Evolutionary conservation across 2,888 invertebrate genomes (phyloP), one percentile per base, ranked within the genome.

Genomic region (Chrysina gloriosa): DNA sequence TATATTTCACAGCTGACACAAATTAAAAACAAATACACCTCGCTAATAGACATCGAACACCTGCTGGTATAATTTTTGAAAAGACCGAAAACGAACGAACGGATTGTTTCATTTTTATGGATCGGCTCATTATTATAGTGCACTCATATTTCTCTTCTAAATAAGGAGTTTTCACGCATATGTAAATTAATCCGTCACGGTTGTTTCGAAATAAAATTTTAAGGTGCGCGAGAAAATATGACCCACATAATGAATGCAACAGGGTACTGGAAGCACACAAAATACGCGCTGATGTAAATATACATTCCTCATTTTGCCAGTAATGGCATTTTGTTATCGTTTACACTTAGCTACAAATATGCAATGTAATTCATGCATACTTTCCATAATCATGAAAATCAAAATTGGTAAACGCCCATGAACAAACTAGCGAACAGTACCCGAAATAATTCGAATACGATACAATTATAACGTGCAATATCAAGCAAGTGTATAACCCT

Each of bases 121-220:
- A 45, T 16, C 45, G 19, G 5, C 16, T 45, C 21, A 19, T 19
- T 6, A 16, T 19, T 45, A 21, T 45, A 21, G 7, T 19, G 50
- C 16, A 19, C 29, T 52, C 50, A 52, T 52, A 52, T 31, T 19
- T 31, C 52, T 52, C 11, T 31, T 52, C 52, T 52, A 52, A 52
- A 52, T 52, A 52, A 9, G 52, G 52, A 31, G 19, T 31, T 52
- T 52, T 19, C 31, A 52, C 31, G 31, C 14, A 16, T n/a, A 52
- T 52, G 52, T 31, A 52, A 52, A 52, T 52, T 52, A 31, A 31
- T 52, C 19, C 14, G 52, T 31, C 31, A 19, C 31, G 34, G 52
- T 61, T 42, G 58, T 61, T 61, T 61, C 58, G 42, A 27, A 42
- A 61, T 61, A 34, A 31, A 16, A n/a, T 36, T 36, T 56, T 56